Base-by-base conservation (phyloP, 2,113 vertebrate species). In the Reinhardtius hippoglossoides region DNA sequence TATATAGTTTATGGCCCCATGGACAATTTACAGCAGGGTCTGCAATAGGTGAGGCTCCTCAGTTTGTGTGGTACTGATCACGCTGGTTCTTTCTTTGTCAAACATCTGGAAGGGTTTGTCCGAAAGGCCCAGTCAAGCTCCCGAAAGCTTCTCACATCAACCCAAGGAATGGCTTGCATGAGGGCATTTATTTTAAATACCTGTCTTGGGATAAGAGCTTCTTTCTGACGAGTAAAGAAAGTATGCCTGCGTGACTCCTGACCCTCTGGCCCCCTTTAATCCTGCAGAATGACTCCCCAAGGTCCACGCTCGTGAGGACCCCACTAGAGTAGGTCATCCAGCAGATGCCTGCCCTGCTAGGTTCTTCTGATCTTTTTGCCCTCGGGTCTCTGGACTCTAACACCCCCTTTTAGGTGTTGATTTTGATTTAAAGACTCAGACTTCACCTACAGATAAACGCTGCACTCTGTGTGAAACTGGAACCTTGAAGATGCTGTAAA, bases 281-380 rank as follows among this genome's bases (percentile, higher is more conserved):
- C 58, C 71, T 78, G 58, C 64, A 84, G 54, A 86, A 83, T 78
- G 76, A 73, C 83, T 83, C 83, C 78, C 84, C 68, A 40, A 65
- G 79, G 85, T 61, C 73, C 66, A 42, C 3, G 23, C 54, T 82
- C 56, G 2, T 0, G 56, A 79, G 71, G 69, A 55, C 77, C 81
- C 75, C 26, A 76, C 67, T 64, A 73, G 81, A 82, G 71, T n/a
- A 87, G 80, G 82, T 88, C 80, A 77, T 56, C 46, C 40, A 80
- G 61, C 80, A 88, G 82, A 91, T 85, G 85, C 83, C 83, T 70
- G 63, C 61, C 15, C 78, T 60, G 67, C 59, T 46, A 68, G 83
- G 27, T 56, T 27, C 67, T 31, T 73, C 71, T 63, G 74, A 90
- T 76, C 70, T 70, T 13, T 35, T 24, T 66, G 81, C 78, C 56